A percentile compares a stretch with the other conserved stretches of the same genome.
These are phyloP conservation scores for Petroica traversi DNA, from an alignment of 2,113 vertebrate species.

Conservation along the genomic window DNA sequence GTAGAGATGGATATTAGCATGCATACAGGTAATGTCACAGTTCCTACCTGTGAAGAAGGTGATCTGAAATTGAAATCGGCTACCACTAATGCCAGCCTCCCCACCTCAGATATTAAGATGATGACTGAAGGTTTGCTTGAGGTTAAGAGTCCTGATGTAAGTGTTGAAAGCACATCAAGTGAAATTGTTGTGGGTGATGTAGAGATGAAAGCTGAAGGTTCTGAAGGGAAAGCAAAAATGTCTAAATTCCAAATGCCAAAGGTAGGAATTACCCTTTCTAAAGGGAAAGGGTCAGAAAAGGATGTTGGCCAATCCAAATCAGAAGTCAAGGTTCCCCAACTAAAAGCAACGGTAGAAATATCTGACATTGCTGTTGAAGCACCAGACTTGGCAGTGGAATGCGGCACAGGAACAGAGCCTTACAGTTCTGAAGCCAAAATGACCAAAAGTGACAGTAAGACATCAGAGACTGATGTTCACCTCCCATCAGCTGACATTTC, in stretches of 20 bases:
- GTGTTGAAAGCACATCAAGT: background rate
- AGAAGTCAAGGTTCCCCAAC: background rate
- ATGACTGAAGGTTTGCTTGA: rapidly evolving
- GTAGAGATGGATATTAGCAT: background rate
- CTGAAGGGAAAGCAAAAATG: background rate
- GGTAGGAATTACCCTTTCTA: conserved; percentile 12
- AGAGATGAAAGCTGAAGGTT: background rate
- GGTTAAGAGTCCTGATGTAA: background rate
- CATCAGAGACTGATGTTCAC: background rate
- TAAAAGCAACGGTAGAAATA: conserved; percentile 53
- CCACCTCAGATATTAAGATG: background rate
- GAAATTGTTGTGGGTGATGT: background rate
- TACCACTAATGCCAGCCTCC: background rate
- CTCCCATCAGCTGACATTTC: background rate
- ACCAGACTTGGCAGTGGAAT: background rate
- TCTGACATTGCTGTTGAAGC: conserved; percentile 53
- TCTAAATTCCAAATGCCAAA: conserved; percentile 67
- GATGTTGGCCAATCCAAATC: conserved; percentile 2
- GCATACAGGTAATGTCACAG: background rate
- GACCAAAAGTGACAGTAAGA: background rate
- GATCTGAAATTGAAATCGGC: background rate
- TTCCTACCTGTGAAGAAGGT: background rate
- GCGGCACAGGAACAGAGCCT: background rate
- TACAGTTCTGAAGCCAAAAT: background rate
- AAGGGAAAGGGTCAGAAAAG: background rate